These are phyloP conservation scores for Brachylomia viminalis DNA, from an alignment of 2,888 invertebrate genomes.

Conservation along the genomic window DNA sequence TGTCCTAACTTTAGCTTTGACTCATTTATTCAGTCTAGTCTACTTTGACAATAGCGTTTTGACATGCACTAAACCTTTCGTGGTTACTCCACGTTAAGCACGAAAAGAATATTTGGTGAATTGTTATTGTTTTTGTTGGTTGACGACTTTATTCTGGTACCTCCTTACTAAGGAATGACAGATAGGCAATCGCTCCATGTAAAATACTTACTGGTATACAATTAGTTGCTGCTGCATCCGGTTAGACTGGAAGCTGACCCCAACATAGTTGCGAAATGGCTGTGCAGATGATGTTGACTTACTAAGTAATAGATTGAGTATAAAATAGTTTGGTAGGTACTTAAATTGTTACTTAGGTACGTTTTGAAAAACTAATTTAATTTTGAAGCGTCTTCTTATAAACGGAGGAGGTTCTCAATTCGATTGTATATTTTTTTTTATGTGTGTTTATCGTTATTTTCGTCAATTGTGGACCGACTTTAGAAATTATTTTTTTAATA, in stretches of 20 bases:
- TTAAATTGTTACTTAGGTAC: background rate
- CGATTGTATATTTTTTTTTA: no score
- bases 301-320: background rate
- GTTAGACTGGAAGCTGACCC: background rate
- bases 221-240: background rate
- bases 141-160: constrained; percentile 23
- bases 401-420: no score
- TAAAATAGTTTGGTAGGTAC: background rate
- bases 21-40: constrained; percentile 45
- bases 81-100: constrained; percentile 47
- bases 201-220: background rate
- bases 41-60: constrained; percentile 42
- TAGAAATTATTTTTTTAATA: no score
- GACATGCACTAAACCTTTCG: constrained; percentile 54
- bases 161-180: background rate
- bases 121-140: constrained; percentile 20
- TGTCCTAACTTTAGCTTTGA: constrained; percentile 43
- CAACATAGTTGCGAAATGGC: background rate
- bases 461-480: no score
- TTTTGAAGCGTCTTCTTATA: no score
- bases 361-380: no score
- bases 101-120: constrained; percentile 31
- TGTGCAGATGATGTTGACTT: background rate
- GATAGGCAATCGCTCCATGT: background rate
- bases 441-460: no score